Evolutionary conservation across 2,888 invertebrate species (phyloP).

Genomic region (Lasius fuliginosus): DNA sequence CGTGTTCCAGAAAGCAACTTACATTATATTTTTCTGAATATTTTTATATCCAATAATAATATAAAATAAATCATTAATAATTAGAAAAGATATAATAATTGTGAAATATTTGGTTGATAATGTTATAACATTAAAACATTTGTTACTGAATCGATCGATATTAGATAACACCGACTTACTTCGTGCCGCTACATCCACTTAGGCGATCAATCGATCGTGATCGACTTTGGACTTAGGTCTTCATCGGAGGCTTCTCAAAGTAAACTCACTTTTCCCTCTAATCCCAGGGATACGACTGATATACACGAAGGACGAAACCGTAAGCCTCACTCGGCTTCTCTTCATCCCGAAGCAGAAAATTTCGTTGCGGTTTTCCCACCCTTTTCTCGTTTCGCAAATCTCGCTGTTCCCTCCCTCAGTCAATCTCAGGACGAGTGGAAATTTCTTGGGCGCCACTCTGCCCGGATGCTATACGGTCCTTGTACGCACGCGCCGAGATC

Average conservation of each 20-base stretch:
- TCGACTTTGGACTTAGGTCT: slow-evolving; percentile 40
- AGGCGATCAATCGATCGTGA: slow-evolving; percentile 37
- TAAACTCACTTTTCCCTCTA: slow-evolving; percentile 46
- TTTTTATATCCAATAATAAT: not conserved
- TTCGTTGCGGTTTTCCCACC: slow-evolving; percentile 54
- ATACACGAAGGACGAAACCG: slow-evolving; percentile 41
- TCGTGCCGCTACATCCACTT: slow-evolving; percentile 11
- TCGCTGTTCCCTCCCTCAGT: slow-evolving; percentile 27
- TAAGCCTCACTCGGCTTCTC: slow-evolving; percentile 27
- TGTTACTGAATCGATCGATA: not conserved
- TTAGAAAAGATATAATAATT: not conserved
- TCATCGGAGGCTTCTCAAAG: slow-evolving; percentile 8
- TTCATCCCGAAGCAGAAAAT: slow-evolving; percentile 48
- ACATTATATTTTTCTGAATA: not conserved
- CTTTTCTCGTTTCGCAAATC: slow-evolving; percentile 8
- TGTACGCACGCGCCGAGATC: slow-evolving; percentile 23
- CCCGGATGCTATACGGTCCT: slow-evolving; percentile 26
- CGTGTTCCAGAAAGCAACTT: not conserved
- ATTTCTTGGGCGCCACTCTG: slow-evolving; percentile 59
- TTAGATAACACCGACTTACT: slow-evolving; percentile 11
- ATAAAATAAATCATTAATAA: not conserved
- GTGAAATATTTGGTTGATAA: not conserved
- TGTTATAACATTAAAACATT: slow-evolving; percentile 19
- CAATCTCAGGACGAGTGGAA: slow-evolving; percentile 69
- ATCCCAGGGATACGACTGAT: slow-evolving; percentile 41